phyloP scores from a whole-genome alignment of 2,888 invertebrate genomes.

The Chrysotoxum bicinctum region DNA sequence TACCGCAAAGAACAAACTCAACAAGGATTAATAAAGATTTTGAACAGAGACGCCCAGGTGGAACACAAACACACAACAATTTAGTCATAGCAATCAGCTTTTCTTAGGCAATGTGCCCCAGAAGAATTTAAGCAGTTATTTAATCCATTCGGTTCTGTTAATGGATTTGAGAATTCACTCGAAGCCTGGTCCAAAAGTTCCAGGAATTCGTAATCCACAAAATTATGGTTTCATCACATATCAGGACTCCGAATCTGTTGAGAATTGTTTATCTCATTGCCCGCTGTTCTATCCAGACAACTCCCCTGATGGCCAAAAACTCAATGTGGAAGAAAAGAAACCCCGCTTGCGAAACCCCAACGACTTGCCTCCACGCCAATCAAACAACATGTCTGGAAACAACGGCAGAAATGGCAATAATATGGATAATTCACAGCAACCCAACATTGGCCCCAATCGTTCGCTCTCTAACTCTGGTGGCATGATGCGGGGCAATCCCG shows the following conservation, averaged over 20 bases:
- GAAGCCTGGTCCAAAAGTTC: constrained; percentile 85
- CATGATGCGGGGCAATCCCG: constrained; percentile 81
- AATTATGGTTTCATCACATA: constrained; percentile 98
- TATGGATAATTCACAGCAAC: constrained; percentile 76
- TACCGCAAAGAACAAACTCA: constrained; percentile 79
- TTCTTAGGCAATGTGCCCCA: constrained; percentile 97
- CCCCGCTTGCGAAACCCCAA: constrained; percentile 82
- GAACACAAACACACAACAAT: constrained; percentile 82
- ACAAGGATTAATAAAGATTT: constrained; percentile 79
- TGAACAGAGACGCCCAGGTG: constrained; percentile 81
- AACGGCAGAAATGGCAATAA: constrained; percentile 76
- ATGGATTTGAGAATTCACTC: constrained; percentile 94
- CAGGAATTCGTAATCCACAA: constrained; percentile 84
- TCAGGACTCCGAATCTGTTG: constrained; percentile 90
- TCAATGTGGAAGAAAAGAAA: constrained; percentile 97
- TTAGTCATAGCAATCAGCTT: constrained; percentile 94
- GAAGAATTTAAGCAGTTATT: constrained; percentile 92
- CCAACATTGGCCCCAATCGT: constrained; percentile 77
- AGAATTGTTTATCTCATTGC: constrained; percentile 86
- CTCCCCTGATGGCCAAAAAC: constrained; percentile 87
- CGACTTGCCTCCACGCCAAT: constrained; percentile 79
- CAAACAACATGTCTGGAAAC: constrained; percentile 76
- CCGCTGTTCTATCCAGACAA: constrained; percentile 91
- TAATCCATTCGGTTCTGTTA: constrained; percentile 90
- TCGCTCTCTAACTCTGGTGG: constrained; percentile 79